phyloP scores from a whole-genome alignment of 92 coral and sea anemone species.

The Montipora capitata region DNA sequence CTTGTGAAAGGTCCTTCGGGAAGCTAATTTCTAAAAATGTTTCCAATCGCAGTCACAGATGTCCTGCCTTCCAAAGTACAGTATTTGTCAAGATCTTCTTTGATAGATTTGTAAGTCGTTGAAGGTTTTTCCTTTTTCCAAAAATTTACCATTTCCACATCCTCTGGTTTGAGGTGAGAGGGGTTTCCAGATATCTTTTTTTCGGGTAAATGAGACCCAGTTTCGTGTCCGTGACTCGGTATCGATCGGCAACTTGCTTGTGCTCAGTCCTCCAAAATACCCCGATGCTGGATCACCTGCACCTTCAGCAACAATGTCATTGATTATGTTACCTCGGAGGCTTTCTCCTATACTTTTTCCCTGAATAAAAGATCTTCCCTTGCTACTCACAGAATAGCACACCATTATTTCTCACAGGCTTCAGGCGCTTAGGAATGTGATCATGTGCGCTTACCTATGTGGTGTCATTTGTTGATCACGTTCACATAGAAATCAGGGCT shows the following conservation, averaged over 20 bases:
- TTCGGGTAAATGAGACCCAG: conserved; percentile 46
- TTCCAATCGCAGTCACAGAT: conserved; percentile 68
- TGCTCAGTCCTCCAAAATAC: conserved; percentile 53
- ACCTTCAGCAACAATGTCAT: conserved; percentile 59
- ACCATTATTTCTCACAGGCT: conserved; percentile 7
- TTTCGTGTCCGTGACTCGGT: conserved; percentile 54
- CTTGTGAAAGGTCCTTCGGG: conserved; percentile 72
- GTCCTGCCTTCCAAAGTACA: conserved; percentile 49
- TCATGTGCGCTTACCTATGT: background rate
- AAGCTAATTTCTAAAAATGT: conserved; percentile 39
- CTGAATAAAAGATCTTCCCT: conserved; percentile 55
- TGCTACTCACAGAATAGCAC: conserved; percentile 34
- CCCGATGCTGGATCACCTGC: conserved; percentile 71
- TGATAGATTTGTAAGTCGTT: conserved; percentile 49
- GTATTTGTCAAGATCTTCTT: conserved; percentile 54
- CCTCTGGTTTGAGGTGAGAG: conserved; percentile 69
- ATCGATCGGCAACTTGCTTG: conserved; percentile 58
- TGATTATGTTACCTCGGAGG: conserved; percentile 43
- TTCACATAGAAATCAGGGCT: background rate
- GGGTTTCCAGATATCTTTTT: conserved; percentile 72
- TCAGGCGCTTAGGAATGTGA: background rate
- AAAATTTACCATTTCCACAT: conserved; percentile 64
- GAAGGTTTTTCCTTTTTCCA: conserved; percentile 71
- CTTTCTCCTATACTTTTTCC: conserved; percentile 50
- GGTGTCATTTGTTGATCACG: background rate